phyloP scores from a whole-genome alignment of 2,888 invertebrate genomes.

The Pyrochroa serraticornis region DNA sequence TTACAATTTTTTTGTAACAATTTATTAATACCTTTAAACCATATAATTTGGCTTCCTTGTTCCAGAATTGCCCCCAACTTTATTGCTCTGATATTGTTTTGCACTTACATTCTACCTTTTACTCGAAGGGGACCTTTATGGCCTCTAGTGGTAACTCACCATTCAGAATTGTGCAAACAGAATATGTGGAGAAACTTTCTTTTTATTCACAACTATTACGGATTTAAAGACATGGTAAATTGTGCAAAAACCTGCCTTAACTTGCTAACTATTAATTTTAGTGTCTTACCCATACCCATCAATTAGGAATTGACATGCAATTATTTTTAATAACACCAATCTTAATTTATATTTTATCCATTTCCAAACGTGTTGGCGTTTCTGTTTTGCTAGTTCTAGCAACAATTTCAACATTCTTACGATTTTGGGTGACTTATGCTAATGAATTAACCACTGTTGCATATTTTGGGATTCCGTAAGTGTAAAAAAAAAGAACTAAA shows the following conservation, averaged over 20 bases:
- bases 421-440: constrained; percentile 64
- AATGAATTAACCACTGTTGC: constrained; percentile 66
- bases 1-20: too few relatives aligned
- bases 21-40: too few relatives aligned
- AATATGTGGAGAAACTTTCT: constrained; percentile 72
- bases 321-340: constrained; percentile 66
- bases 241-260: constrained; percentile 10
- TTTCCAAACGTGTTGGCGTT: constrained; percentile 61
- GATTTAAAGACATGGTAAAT: constrained; percentile 69
- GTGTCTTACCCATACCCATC: constrained; percentile 73
- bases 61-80: constrained; percentile 66
- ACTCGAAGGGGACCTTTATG: constrained; percentile 69
- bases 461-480: constrained; percentile 70
- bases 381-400: constrained; percentile 57
- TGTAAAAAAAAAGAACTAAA: constrained; percentile 22
- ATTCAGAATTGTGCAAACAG: constrained; percentile 67
- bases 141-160: constrained; percentile 68
- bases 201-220: constrained; percentile 72
- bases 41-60: constrained; percentile 10
- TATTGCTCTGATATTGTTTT: constrained; percentile 67
- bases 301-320: constrained; percentile 72
- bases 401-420: constrained; percentile 62
- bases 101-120: constrained; percentile 66
- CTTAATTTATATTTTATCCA: constrained; percentile 63
- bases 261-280: constrained; percentile 43